These are phyloP conservation scores for Drosophila nigrodunni DNA, from an alignment of 1,140 invertebrate genomes.

Conservation along the genomic window DNA sequence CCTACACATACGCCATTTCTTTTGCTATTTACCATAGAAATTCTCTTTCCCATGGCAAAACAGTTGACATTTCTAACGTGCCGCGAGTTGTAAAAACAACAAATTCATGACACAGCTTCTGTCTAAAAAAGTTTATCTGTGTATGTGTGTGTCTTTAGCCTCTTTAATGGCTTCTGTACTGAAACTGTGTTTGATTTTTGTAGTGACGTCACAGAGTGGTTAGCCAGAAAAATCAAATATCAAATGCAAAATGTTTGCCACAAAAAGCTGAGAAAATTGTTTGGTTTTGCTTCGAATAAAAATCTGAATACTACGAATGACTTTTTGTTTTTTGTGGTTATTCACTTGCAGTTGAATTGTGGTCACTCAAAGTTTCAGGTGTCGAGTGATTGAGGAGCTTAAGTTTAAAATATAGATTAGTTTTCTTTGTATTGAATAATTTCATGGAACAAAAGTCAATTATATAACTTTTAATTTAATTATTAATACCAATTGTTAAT, in stretches of 20 bases:
- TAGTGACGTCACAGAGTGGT: slow-evolving; percentile 2
- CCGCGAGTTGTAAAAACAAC: slow-evolving; percentile 47
- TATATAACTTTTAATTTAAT: too few species aligned
- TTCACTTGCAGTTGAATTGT: slow-evolving; percentile 2
- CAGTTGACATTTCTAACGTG: slow-evolving; percentile 54
- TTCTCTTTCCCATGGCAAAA: slow-evolving; percentile 6
- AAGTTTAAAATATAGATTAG: too few species aligned
- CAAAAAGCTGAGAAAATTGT: slow-evolving; percentile 37
- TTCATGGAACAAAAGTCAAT: too few species aligned
- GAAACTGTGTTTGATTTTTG: slow-evolving; percentile 6
- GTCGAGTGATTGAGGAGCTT: too few species aligned
- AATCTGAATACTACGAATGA: not conserved
- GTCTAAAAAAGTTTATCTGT: not conserved
- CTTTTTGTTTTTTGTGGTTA: slow-evolving; percentile 2
- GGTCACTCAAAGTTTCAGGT: not conserved
- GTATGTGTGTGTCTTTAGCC: slow-evolving; percentile 8
- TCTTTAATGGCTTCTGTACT: slow-evolving; percentile 20
- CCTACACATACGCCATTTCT: slow-evolving; percentile 7
- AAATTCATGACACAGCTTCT: slow-evolving; percentile 45
- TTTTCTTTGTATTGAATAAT: too few species aligned
- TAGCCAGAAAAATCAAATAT: slow-evolving; percentile 25
- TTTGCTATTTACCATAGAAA: slow-evolving; percentile 15
- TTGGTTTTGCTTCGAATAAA: slow-evolving; percentile 27
- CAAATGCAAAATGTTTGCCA: slow-evolving; percentile 35
- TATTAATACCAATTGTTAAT: too few species aligned